Conservation (phyloP, 2,888 invertebrate genomes). For the Atrina japonica region DNA sequence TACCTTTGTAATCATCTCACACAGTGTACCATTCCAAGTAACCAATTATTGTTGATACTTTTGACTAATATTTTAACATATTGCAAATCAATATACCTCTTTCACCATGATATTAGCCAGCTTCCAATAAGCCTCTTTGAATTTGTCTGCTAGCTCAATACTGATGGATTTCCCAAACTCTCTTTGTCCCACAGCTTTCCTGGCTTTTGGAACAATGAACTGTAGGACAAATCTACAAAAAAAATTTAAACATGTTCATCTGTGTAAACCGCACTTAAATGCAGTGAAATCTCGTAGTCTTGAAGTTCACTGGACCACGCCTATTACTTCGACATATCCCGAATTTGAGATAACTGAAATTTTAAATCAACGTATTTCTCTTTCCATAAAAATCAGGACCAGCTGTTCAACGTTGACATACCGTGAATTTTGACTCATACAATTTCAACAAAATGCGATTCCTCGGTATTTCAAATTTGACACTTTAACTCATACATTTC, state of each 20-base stretch:
- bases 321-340: too few relatives aligned
- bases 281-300: too few relatives aligned
- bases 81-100: slow-evolving; percentile 80
- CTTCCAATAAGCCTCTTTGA: slow-evolving; percentile 84
- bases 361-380: slow-evolving; percentile 23
- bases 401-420: slow-evolving; percentile 48
- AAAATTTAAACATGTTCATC: background rate
- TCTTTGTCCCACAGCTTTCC: slow-evolving; percentile 84
- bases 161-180: slow-evolving; percentile 85
- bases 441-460: background rate
- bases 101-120: slow-evolving; percentile 84
- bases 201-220: slow-evolving; percentile 85
- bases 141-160: slow-evolving; percentile 83
- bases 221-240: slow-evolving; percentile 83
- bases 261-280: slow-evolving; percentile 47
- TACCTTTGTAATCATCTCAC: too few relatives aligned
- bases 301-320: too few relatives aligned
- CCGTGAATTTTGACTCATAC: too few relatives aligned
- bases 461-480: background rate
- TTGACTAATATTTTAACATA: too few relatives aligned
- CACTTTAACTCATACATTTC: background rate
- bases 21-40: too few relatives aligned
- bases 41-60: too few relatives aligned
- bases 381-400: too few relatives aligned
- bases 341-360: too few relatives aligned